phyloP scores from a whole-genome alignment of 2,113 vertebrate species.

The Todiramphus saurophagus region DNA sequence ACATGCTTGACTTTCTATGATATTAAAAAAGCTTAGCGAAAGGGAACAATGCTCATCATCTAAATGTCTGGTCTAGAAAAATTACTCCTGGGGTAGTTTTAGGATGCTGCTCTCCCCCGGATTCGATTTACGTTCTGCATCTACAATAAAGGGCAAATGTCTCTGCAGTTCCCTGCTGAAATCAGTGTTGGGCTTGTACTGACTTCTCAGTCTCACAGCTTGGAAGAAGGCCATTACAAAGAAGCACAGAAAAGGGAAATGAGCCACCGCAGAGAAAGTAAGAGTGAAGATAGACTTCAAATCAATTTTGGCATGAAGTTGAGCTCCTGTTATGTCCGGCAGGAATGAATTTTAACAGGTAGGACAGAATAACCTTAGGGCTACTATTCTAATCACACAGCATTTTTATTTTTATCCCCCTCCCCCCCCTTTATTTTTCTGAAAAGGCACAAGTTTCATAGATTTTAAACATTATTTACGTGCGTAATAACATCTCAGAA shows the following conservation, averaged over 20 bases:
- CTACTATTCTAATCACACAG: not conserved
- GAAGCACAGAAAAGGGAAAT: conserved; percentile 38
- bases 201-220: conserved; percentile 41
- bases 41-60: conserved; percentile 21
- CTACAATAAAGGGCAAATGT: conserved; percentile 65
- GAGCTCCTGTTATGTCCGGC: conserved; percentile 35
- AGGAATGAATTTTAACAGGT: conserved; percentile 45
- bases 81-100: conserved; percentile 47
- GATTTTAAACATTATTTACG: not conserved
- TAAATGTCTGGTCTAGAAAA: conserved; percentile 22
- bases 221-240: conserved; percentile 60
- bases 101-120: conserved; percentile 9
- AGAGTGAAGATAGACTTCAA: conserved; percentile 51
- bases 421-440: not conserved
- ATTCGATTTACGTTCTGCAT: conserved; percentile 56
- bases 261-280: conserved; percentile 48
- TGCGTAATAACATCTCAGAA: not conserved
- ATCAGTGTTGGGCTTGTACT: conserved; percentile 42
- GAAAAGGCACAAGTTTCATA: not conserved
- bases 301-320: conserved; percentile 58
- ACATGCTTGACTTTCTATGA: conserved; percentile 18
- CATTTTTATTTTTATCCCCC: too few species aligned
- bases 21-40: conserved; percentile 42
- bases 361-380: conserved; percentile 22
- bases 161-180: conserved; percentile 58